phyloP scores from a whole-genome alignment of 2,888 invertebrate species.

The Archips xylosteana region DNA sequence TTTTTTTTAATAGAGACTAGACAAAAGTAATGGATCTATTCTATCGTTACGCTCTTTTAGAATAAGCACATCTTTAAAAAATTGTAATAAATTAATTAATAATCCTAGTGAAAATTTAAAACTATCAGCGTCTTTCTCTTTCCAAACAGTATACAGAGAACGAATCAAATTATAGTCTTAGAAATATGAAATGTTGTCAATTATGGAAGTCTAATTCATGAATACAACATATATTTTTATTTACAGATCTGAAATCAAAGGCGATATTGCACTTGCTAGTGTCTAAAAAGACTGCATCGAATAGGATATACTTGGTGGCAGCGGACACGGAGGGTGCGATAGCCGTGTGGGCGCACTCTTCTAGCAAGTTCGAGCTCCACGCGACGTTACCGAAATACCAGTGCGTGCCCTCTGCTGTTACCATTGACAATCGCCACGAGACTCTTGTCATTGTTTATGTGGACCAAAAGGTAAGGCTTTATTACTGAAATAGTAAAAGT shows the following conservation, averaged over 20 bases:
- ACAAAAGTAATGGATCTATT: no score
- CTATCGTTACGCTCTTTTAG: no score
- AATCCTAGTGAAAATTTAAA: no score
- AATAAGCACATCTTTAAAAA: no score
- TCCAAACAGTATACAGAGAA: no score
- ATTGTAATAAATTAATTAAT: no score
- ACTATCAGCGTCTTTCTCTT: no score
- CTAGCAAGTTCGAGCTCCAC: slow-evolving; percentile 67
- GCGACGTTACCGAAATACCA: slow-evolving; percentile 89
- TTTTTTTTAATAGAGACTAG: no score
- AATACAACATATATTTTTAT: not conserved
- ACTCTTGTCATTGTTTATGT: slow-evolving; percentile 90
- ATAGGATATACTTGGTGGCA: slow-evolving; percentile 84
- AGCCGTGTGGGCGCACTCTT: slow-evolving; percentile 85
- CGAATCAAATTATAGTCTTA: no score
- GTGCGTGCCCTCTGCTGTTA: slow-evolving; percentile 90
- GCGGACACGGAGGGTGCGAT: slow-evolving; percentile 89
- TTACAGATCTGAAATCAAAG: slow-evolving; percentile 76
- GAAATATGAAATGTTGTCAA: no score
- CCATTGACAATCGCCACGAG: slow-evolving; percentile 86
- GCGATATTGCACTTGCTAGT: slow-evolving; percentile 61
- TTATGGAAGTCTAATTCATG: no score
- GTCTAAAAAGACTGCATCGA: slow-evolving; percentile 30
- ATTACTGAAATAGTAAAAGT: no score
- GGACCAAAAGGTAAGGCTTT: slow-evolving; percentile 88